These are phyloP conservation scores for Drosophila flavopinicola DNA, from an alignment of 2,888 invertebrate genomes.

Conservation along the genomic window DNA sequence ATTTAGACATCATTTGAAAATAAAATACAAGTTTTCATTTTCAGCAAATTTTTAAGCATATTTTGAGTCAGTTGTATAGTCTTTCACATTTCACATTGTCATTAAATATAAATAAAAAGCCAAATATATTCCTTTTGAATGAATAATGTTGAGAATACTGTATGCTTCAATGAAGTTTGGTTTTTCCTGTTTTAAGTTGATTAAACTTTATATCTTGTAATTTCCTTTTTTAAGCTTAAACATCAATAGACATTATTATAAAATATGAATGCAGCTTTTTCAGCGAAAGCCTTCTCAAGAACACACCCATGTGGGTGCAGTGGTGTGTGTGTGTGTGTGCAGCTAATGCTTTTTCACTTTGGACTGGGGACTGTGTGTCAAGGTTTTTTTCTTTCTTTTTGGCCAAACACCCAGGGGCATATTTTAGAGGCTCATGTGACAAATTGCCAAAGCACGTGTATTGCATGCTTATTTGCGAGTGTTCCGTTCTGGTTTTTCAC, in stretches of 20 bases:
- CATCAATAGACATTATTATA: no score
- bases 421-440: constrained; percentile 82
- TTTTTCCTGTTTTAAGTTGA: no score
- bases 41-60: no score
- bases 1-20: no score
- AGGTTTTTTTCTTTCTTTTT: constrained; percentile 22
- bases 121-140: no score
- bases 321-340: constrained; percentile 29
- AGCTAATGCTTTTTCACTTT: constrained; percentile 63
- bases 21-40: no score
- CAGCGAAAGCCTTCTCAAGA: constrained; percentile 4
- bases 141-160: no score
- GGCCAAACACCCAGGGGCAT: constrained; percentile 73
- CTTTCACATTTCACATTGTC: neutral
- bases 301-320: constrained; percentile 13
- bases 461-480: constrained; percentile 72
- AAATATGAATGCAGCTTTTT: constrained; percentile 1
- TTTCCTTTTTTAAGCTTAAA: neutral
- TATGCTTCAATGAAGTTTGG: no score
- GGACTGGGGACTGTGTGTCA: constrained; percentile 42
- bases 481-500: constrained; percentile 19
- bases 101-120: neutral
- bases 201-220: no score
- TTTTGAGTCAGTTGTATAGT: no score
- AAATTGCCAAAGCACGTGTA: constrained; percentile 79